Evolutionary conservation across 2,797 vertebrate species (phyloP).

Genomic region (Epinephelus malabaricus): DNA sequence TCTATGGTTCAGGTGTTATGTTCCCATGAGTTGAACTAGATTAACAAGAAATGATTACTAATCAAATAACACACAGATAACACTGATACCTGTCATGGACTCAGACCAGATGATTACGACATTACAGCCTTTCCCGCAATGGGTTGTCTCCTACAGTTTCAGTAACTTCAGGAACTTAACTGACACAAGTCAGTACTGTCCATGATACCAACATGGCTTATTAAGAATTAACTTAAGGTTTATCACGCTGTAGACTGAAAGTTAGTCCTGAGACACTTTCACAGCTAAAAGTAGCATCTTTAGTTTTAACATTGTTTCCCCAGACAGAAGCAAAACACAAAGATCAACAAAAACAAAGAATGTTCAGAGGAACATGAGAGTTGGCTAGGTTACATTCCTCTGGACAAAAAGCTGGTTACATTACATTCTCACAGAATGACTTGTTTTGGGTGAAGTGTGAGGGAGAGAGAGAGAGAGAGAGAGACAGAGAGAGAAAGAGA

Average conservation of each 20-base stretch:
- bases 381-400: background rate
- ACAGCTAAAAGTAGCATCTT: background rate
- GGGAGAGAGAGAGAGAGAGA: background rate
- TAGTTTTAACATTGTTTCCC: background rate
- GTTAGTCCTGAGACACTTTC: background rate
- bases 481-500: background rate
- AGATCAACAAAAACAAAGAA: background rate
- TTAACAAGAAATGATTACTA: slow-evolving; percentile 1
- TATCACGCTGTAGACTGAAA: background rate
- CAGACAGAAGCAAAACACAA: background rate
- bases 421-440: background rate
- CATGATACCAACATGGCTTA: too few species aligned
- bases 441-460: background rate
- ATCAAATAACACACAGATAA: background rate
- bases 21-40: background rate
- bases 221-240: too few species aligned
- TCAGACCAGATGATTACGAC: too few species aligned
- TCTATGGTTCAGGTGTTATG: background rate
- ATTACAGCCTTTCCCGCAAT: too few species aligned
- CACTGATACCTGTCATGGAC: background rate
- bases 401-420: background rate
- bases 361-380: background rate
- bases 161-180: too few species aligned
- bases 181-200: too few species aligned
- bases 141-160: background rate